Percentiles rank a stretch among this genome's conserved stretches.
phyloP scores from a whole-genome alignment of 2,113 vertebrate genomes.

The Caloenas nicobarica region DNA sequence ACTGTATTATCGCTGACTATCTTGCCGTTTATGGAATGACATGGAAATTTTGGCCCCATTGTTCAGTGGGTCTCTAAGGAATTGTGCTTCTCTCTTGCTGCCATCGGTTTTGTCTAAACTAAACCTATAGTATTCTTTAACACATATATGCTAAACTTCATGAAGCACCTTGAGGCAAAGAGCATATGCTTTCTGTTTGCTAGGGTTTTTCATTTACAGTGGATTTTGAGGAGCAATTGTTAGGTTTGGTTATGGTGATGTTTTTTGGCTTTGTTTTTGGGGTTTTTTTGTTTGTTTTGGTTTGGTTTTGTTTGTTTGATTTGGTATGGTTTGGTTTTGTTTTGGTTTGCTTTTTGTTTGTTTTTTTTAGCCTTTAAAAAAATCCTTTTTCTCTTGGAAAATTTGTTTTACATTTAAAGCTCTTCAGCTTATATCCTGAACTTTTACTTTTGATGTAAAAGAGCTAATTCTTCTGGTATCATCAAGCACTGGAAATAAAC shows the following conservation, averaged over 20 bases:
- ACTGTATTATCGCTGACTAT: not conserved
- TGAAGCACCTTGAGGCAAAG: not conserved
- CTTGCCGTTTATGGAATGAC: not conserved
- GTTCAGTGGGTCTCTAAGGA: not conserved
- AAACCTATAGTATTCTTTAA: not conserved
- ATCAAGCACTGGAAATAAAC: not conserved
- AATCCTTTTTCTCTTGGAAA: not conserved
- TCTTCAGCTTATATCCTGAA: not conserved
- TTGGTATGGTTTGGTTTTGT: too few relatives aligned
- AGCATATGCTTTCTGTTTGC: not conserved
- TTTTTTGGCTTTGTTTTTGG: too few relatives aligned
- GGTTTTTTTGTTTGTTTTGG: too few relatives aligned
- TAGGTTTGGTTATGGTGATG: not conserved
- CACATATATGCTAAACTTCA: not conserved
- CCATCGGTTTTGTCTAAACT: not conserved
- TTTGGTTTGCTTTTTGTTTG: too few relatives aligned
- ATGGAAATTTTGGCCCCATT: not conserved
- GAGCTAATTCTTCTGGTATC: not conserved
- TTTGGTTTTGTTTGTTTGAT: too few relatives aligned
- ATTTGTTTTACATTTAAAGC: not conserved
- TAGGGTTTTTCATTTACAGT: not conserved
- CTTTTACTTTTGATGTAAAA: not conserved
- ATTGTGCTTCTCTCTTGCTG: not conserved
- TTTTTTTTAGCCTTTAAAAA: not conserved
- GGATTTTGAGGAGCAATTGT: not conserved